Evolutionary conservation across 2,888 invertebrate genomes (phyloP).

Genomic region (Bombylius discolor): DNA sequence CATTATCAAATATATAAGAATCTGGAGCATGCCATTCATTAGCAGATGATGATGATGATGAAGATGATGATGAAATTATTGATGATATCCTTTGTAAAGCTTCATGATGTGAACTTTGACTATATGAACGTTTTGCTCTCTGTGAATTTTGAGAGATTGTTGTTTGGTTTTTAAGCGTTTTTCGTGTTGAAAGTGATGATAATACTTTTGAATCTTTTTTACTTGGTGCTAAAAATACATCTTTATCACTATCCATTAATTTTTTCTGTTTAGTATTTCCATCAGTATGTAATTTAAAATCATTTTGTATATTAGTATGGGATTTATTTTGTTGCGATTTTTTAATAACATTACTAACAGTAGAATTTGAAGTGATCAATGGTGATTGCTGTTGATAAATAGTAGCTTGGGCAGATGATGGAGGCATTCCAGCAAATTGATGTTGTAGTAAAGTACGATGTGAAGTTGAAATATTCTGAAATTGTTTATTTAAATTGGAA

Average conservation of each 20-base stretch:
- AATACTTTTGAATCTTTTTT: conserved; percentile 15
- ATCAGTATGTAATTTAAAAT: conserved; percentile 6
- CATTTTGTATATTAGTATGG: background rate
- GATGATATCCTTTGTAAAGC: conserved; percentile 43
- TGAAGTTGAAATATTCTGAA: background rate
- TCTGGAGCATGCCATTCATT: conserved; percentile 41
- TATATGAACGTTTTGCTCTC: conserved; percentile 14
- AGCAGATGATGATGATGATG: conserved; percentile 18
- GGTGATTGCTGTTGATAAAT: background rate
- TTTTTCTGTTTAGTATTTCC: background rate
- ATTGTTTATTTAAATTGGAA: conserved; percentile 29
- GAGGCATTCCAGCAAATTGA: background rate
- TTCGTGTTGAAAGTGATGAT: conserved; percentile 8
- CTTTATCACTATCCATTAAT: background rate
- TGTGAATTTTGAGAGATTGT: conserved; percentile 1
- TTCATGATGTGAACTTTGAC: conserved; percentile 38
- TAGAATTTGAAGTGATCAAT: background rate
- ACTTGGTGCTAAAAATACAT: conserved; percentile 10
- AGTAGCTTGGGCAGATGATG: background rate
- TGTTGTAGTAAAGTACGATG: background rate
- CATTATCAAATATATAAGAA: conserved; percentile 38
- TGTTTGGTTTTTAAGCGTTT: background rate
- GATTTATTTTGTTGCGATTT: background rate
- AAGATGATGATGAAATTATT: conserved; percentile 24
- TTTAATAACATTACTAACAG: background rate